These are phyloP conservation scores for Xestia rhomboidea DNA, from an alignment of 2,888 invertebrate species.

Conservation along the genomic window DNA sequence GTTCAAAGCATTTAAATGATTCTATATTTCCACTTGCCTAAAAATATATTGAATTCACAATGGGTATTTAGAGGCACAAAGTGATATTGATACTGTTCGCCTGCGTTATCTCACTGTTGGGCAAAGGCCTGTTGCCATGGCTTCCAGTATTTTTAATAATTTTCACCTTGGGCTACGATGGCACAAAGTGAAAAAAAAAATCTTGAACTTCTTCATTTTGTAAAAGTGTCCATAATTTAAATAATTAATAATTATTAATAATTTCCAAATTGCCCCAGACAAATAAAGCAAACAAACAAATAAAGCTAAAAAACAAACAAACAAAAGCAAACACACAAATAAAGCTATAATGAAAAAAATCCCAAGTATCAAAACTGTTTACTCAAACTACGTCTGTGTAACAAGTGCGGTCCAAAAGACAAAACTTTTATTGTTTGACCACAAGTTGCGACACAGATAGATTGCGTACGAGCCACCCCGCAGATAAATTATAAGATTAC, in stretches of 20 bases:
- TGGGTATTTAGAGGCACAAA: not conserved
- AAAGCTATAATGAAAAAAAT: not conserved
- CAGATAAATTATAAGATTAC: constrained; percentile 63
- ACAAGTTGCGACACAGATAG: constrained; percentile 58
- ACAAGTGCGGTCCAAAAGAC: constrained; percentile 33
- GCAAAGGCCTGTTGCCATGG: no score
- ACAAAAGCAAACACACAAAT: no score
- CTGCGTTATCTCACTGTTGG: no score
- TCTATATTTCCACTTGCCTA: not conserved
- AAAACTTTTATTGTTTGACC: constrained; percentile 53
- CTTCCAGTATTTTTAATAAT: not conserved
- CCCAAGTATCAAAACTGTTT: constrained; percentile 35
- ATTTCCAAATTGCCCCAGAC: not conserved
- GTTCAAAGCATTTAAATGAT: not conserved
- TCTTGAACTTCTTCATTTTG: not conserved
- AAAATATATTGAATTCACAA: no score
- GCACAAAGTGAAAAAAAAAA: not conserved
- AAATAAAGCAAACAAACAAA: no score
- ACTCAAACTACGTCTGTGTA: constrained; percentile 20
- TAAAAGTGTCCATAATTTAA: not conserved
- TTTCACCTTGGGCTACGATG: not conserved
- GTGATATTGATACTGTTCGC: no score
- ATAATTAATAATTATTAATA: no score
- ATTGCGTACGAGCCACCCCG: constrained; percentile 46
- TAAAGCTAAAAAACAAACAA: no score